Percentiles rank a stretch among this genome's conserved stretches.
Conservation (phyloP, 2,888 invertebrate species). For the Aethes cnicana region DNA sequence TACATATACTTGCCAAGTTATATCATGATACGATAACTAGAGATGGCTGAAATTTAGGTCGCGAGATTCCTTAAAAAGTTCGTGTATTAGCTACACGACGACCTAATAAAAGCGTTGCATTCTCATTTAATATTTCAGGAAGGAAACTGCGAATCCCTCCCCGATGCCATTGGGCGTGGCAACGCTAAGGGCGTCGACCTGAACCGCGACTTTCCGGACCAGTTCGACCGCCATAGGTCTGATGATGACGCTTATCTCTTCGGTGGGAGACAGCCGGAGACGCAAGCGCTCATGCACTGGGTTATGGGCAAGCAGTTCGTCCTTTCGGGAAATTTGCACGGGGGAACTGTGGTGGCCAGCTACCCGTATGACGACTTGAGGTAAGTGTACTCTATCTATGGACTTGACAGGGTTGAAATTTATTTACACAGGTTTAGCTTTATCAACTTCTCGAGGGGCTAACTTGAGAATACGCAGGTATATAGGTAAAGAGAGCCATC, state of each 20-base stretch:
- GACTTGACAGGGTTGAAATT: no score
- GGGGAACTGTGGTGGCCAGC: constrained; percentile 98
- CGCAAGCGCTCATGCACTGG: constrained; percentile 94
- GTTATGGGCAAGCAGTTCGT: constrained; percentile 93
- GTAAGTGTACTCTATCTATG: no score
- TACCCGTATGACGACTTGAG: constrained; percentile 96
- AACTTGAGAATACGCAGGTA: no score
- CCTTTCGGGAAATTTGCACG: constrained; percentile 96
- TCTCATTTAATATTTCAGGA: constrained; percentile 79
- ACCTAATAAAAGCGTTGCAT: no score
- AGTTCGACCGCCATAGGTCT: constrained; percentile 83
- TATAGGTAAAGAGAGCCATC: no score
- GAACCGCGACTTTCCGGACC: constrained; percentile 96
- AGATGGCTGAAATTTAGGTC: no score
- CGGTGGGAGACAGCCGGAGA: constrained; percentile 91
- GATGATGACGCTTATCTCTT: constrained; percentile 74
- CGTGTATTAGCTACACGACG: no score
- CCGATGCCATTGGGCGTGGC: constrained; percentile 86
- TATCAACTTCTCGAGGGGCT: no score
- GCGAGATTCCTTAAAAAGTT: no score
- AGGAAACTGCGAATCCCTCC: constrained; percentile 88
- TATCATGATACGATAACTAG: no score
- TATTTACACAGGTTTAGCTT: no score
- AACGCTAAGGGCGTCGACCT: constrained; percentile 92
- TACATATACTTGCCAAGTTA: no score